These are phyloP conservation scores for Chalcosyrphus nemorum DNA, from an alignment of 2,888 invertebrate species.

Conservation along the genomic window DNA sequence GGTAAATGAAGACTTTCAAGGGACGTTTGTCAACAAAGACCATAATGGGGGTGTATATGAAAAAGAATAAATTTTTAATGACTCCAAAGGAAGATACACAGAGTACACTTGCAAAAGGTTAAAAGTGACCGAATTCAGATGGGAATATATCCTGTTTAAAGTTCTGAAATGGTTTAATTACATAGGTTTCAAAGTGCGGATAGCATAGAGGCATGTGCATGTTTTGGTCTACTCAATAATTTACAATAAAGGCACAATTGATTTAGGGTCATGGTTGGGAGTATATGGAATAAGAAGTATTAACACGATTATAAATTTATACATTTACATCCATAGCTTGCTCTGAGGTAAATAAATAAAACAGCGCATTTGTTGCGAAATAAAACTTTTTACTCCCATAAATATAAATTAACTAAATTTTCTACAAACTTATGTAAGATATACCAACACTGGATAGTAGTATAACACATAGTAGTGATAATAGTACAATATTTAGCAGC, in stretches of 20 bases:
- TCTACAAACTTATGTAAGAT: no score
- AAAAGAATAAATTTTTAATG: slow-evolving; percentile 46
- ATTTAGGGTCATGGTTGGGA: neutral
- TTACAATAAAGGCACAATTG: neutral
- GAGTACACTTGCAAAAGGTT: slow-evolving; percentile 38
- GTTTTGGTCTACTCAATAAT: neutral
- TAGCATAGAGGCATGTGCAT: neutral
- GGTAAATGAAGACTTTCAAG: slow-evolving; percentile 40
- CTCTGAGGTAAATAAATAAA: no score
- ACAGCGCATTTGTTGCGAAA: no score
- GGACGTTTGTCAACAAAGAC: slow-evolving; percentile 38
- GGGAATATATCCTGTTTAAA: slow-evolving; percentile 42
- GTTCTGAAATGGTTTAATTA: slow-evolving; percentile 46
- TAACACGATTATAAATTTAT: no score
- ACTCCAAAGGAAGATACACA: neutral
- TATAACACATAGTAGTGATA: no score
- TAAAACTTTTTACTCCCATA: no score
- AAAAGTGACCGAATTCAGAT: slow-evolving; percentile 36
- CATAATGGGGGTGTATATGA: slow-evolving; percentile 13
- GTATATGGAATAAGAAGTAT: no score
- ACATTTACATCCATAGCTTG: no score
- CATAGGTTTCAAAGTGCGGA: slow-evolving; percentile 4
- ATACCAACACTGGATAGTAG: no score
- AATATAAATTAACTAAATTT: no score
- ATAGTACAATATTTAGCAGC: no score